phyloP scores from a whole-genome alignment of 2,888 invertebrate genomes.

The Megalurothrips usitatus region DNA sequence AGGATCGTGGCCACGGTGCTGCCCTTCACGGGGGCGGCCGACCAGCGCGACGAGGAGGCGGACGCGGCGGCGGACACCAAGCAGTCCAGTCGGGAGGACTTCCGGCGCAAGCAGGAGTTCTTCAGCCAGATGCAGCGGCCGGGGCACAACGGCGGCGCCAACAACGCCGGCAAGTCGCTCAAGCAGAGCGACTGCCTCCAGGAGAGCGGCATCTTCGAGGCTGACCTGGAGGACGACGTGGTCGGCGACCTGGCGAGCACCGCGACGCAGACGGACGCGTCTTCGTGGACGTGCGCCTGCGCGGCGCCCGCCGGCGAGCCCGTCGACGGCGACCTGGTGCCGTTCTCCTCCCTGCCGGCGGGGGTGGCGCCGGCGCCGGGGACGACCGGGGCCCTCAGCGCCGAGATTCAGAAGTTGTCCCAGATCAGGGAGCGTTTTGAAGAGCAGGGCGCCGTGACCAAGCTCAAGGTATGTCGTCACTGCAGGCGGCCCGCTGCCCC shows the following conservation, averaged over 20 bases:
- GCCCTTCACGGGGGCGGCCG: constrained; percentile 39
- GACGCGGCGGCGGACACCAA: background rate
- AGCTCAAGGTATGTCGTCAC: background rate
- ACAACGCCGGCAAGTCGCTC: constrained; percentile 53
- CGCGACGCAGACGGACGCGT: constrained; percentile 5
- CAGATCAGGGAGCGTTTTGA: constrained; percentile 60
- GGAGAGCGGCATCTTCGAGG: constrained; percentile 71
- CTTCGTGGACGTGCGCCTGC: background rate
- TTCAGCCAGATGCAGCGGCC: constrained; percentile 44
- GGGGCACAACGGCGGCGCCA: constrained; percentile 48
- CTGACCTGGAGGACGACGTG: constrained; percentile 41
- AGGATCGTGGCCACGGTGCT: constrained; percentile 41
- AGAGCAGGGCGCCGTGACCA: constrained; percentile 50
- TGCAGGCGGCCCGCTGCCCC: too few relatives aligned
- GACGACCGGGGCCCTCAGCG: constrained; percentile 50
- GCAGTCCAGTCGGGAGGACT: background rate
- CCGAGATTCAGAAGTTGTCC: constrained; percentile 60
- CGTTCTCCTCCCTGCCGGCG: background rate
- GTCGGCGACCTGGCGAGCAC: background rate
- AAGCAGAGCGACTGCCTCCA: constrained; percentile 54
- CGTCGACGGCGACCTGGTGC: background rate
- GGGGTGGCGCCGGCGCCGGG: background rate
- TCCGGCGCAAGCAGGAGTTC: constrained; percentile 22
- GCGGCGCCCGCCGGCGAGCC: background rate
- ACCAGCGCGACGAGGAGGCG: constrained; percentile 24